phyloP scores from a whole-genome alignment of 2,797 vertebrate species.

The Myripristis jacobus region DNA sequence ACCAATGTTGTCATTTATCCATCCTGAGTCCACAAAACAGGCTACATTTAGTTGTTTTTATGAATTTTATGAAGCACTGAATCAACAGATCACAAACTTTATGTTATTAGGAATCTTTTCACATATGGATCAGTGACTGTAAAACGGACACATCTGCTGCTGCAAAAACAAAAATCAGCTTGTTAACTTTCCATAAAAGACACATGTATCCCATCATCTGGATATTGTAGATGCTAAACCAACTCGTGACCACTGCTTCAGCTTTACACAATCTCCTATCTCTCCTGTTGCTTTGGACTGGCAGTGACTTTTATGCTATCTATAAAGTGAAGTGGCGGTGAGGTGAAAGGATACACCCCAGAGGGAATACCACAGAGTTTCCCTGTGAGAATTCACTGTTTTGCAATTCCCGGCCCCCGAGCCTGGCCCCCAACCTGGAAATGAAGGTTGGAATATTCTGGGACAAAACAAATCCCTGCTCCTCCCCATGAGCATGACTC shows the following conservation, averaged over 20 bases:
- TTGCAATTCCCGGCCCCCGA: constrained; percentile 13
- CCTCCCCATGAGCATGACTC: neutral
- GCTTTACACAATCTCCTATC: neutral
- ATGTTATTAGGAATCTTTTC: constrained; percentile 57
- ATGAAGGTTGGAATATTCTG: neutral
- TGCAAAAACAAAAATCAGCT: too few relatives aligned
- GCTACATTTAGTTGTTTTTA: constrained; percentile 16
- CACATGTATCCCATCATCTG: too few relatives aligned
- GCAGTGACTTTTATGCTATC: neutral
- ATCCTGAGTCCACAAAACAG: neutral
- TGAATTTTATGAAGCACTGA: constrained; percentile 49
- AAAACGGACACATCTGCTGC: constrained; percentile 18
- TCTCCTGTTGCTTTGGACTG: neutral
- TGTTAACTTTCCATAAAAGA: too few relatives aligned
- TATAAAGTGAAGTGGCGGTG: constrained; percentile 4
- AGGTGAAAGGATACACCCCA: constrained; percentile 26
- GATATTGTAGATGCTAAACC: too few relatives aligned
- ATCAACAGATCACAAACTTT: constrained; percentile 64
- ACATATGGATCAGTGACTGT: constrained; percentile 15
- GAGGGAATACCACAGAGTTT: constrained; percentile 24
- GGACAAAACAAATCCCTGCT: neutral
- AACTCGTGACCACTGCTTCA: neutral
- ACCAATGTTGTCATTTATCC: constrained; percentile 3
- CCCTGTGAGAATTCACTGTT: constrained; percentile 42
- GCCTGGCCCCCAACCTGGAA: neutral